phyloP scores from a whole-genome alignment of 2,888 invertebrate genomes.

The Drosophila nigricruria region DNA sequence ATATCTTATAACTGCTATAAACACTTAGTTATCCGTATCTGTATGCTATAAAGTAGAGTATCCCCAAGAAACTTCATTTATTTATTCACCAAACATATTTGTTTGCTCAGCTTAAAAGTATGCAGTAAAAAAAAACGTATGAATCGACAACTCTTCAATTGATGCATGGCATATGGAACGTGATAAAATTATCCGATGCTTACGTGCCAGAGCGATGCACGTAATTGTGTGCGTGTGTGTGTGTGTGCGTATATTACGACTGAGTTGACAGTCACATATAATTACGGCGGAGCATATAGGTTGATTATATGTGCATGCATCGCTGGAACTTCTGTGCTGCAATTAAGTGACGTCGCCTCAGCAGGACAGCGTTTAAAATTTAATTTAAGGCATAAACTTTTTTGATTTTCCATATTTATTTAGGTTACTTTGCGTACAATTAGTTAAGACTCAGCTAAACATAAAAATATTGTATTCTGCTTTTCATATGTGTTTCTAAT shows the following conservation, averaged over 20 bases:
- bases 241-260: constrained; percentile 5
- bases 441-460: constrained; percentile 38
- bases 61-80: background rate
- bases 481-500: constrained; percentile 28
- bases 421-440: constrained; percentile 26
- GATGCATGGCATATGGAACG: constrained; percentile 18
- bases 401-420: constrained; percentile 25
- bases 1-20: background rate
- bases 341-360: constrained; percentile 16
- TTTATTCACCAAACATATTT: constrained; percentile 12
- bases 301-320: constrained; percentile 14
- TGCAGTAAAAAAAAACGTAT: constrained; percentile 17
- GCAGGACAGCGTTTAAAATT: background rate
- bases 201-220: constrained; percentile 2
- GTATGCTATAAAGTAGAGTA: background rate
- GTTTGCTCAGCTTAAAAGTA: constrained; percentile 25
- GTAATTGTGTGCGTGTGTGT: background rate
- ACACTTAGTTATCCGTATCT: background rate
- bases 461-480: constrained; percentile 28
- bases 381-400: background rate
- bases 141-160: constrained; percentile 1
- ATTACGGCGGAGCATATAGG: constrained; percentile 8
- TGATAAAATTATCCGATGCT: constrained; percentile 14
- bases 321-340: background rate
- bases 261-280: constrained; percentile 13